Evolutionary conservation across 1,140 invertebrate species (phyloP).

Genomic region (Drosophila paulistorum): DNA sequence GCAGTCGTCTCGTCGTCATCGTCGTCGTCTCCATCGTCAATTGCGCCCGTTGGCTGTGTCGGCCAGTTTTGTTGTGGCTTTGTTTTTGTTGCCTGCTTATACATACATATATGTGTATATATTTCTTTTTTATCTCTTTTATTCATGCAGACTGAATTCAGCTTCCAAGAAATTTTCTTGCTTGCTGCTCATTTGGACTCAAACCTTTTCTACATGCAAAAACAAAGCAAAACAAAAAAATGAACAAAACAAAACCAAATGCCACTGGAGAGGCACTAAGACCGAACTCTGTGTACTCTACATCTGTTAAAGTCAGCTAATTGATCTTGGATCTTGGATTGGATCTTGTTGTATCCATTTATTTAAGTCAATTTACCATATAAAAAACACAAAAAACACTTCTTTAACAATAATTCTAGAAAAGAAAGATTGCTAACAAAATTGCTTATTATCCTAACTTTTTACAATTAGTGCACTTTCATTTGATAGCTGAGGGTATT

Average conservation of each 20-base stretch:
- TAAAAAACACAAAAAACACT: too few relatives aligned
- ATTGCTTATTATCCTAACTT: too few relatives aligned
- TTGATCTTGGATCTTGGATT: too few relatives aligned
- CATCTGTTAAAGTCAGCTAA: too few relatives aligned
- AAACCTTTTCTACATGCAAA: slow-evolving; percentile 54
- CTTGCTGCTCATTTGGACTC: slow-evolving; percentile 33
- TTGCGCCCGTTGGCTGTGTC: slow-evolving; percentile 18
- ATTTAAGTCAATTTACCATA: too few relatives aligned
- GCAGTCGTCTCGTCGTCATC: slow-evolving; percentile 18
- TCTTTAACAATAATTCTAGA: too few relatives aligned
- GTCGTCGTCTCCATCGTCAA: slow-evolving; percentile 18
- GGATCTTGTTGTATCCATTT: too few relatives aligned
- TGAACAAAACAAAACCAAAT: slow-evolving; percentile 33
- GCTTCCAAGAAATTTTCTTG: slow-evolving; percentile 67
- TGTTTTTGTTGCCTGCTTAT: slow-evolving; percentile 38
- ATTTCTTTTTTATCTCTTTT: slow-evolving; percentile 28
- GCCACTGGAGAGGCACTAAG: slow-evolving; percentile 19
- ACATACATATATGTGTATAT: neutral
- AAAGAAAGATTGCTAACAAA: too few relatives aligned
- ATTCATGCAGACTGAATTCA: slow-evolving; percentile 37
- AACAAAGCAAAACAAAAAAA: slow-evolving; percentile 5
- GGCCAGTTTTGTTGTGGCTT: slow-evolving; percentile 49
- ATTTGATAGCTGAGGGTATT: too few relatives aligned
- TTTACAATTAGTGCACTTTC: too few relatives aligned
- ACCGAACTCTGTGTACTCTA: neutral